Base-by-base conservation (phyloP, 2,113 vertebrate genomes). In the Caloenas nicobarica region DNA sequence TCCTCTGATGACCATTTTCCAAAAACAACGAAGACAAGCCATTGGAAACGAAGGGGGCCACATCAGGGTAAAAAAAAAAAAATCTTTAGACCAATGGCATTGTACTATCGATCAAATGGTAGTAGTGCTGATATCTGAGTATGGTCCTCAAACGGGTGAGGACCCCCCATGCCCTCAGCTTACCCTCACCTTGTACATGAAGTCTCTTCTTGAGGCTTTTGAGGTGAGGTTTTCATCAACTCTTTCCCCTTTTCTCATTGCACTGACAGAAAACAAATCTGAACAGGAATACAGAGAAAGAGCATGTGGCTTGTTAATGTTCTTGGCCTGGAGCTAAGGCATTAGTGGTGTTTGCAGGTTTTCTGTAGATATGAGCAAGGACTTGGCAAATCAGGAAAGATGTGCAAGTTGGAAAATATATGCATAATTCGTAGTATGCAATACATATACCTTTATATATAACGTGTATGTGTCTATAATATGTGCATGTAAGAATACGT, bases 51-150 rank as follows among this genome's bases (percentile, higher is more conserved):
- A 88, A 71, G 33, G 60, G 53, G 66, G 29, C 18, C 56, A 58
- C 51, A 7, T 2, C 0, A 2, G 6, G 48, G 46, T 10, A 3
- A 31, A 36, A 28, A 46, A 4, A 34, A 40, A 28, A 46, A 31
- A 16, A 8, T 31, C 78, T 88, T 82, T 38, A 76, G 62, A 25
- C 16, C 29, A 9, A 5, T 69, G 42, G 16, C 31, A 17, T 10
- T 31, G 15, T 58, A 21, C 16, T 46, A 1, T 3, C 48, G 28
- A 46, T 26, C 44, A 56, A 34, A 70, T 0, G 7, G 46, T 60
- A 44, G 28, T 7, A 48, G 69, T 8, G 51, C 33, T 64, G 33
- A 29, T 42, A 50, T 34, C 50, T 4, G 5, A 91, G 64, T 6
- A 16, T 9, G 38, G 60, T 38, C 23, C 72, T 88, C 31, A 25